phyloP scores from a whole-genome alignment of 1,140 invertebrate genomes.

The Drosophila bifasciata region DNA sequence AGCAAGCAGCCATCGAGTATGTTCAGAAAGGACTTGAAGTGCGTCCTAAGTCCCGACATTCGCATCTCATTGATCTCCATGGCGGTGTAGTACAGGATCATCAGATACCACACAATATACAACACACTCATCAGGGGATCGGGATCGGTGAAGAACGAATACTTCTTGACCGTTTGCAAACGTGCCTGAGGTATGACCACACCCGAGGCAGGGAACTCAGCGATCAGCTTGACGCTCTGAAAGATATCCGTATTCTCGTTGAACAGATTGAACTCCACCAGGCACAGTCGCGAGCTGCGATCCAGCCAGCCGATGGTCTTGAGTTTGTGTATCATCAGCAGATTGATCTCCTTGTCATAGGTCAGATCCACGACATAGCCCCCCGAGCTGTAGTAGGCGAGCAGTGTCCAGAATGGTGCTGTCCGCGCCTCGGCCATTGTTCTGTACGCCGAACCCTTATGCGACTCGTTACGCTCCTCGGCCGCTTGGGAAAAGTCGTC shows the following conservation, averaged over 20 bases:
- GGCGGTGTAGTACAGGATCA: slow-evolving; percentile 63
- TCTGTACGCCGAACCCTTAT: slow-evolving; percentile 30
- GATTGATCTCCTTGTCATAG: slow-evolving; percentile 38
- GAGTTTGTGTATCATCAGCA: slow-evolving; percentile 27
- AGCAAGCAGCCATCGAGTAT: slow-evolving; percentile 57
- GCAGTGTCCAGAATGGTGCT: slow-evolving; percentile 52
- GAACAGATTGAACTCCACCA: slow-evolving; percentile 72
- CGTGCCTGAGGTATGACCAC: slow-evolving; percentile 66
- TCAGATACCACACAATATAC: slow-evolving; percentile 68
- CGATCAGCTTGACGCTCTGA: slow-evolving; percentile 74
- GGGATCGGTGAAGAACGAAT: slow-evolving; percentile 56
- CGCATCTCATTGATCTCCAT: slow-evolving; percentile 44
- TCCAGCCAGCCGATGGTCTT: slow-evolving; percentile 59
- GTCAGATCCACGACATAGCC: slow-evolving; percentile 62
- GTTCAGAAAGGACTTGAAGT: slow-evolving; percentile 54
- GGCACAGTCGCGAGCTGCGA: slow-evolving; percentile 58
- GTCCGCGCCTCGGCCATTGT: slow-evolving; percentile 40
- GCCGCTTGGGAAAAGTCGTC: slow-evolving; percentile 30
- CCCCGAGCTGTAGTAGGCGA: slow-evolving; percentile 53
- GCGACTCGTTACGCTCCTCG: slow-evolving; percentile 30
- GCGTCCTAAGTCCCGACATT: slow-evolving; percentile 38
- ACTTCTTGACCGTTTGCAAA: slow-evolving; percentile 62
- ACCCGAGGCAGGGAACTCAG: slow-evolving; percentile 70
- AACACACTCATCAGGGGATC: slow-evolving; percentile 36
- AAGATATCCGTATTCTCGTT: slow-evolving; percentile 71